Evolutionary conservation across 2,113 vertebrate species (phyloP), one percentile per base, ranked within the genome.

Genomic region (Grantiella picta): DNA sequence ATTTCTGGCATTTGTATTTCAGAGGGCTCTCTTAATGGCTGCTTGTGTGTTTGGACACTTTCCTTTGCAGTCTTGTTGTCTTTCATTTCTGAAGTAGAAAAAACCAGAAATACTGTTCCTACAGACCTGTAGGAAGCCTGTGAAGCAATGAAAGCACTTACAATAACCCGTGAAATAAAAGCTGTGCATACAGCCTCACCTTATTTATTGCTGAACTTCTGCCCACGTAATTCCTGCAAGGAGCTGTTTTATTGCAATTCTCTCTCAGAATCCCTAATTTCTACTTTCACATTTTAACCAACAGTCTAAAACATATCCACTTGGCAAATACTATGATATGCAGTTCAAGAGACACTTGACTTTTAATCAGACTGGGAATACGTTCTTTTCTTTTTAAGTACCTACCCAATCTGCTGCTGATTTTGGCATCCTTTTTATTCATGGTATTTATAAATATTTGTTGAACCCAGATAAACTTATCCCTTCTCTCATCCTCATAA

Each of bases 361-460:
- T 19, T 92, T 77, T 93, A 92, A 92, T 94, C 86, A 95, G 80
- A 83, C 25, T 1, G 2, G 45, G 52, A 49, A 9, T 49, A 65
- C 1, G 3, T 63, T 90, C 35, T 92, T 90, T 88, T 78, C 52
- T 77, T 90, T 77, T 47, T 31, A 92, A 93, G 82, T 66, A 66
- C 78, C 57, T 72, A 60, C 75, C 10, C 63, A 93, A 88, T 71
- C 68, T 88, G 87, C 82, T 85, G 64, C 68, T 93, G 76, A 60
- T 81, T 85, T 86, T n/a, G 21, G 53, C 71, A 66, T 49, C 57
- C 45, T 45, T 91, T 64, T 60, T 92, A 23, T 85, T 83, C 65
- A 59, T 10, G 44, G 65, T 85, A 77, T 92, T 96, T 88, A 95
- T 89, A 96, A 95, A 92, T 97, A 95, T 92, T 96, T 95, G 72